These are phyloP conservation scores for Morpho helenor DNA, from an alignment of 2,888 invertebrate genomes.

Conservation along the genomic window DNA sequence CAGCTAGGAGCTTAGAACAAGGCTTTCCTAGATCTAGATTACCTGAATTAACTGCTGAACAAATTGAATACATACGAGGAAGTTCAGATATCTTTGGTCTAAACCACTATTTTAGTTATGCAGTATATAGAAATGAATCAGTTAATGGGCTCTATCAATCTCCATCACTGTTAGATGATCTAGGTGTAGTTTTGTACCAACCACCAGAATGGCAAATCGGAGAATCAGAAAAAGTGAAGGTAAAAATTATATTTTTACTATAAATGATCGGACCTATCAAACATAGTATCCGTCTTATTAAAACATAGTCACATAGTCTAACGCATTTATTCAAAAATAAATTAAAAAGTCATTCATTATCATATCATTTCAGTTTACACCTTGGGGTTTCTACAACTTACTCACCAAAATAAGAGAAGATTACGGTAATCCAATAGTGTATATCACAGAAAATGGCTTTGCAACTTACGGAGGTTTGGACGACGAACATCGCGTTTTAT, in stretches of 20 bases:
- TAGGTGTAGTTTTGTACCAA: slow-evolving; percentile 19
- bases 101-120: slow-evolving; percentile 80
- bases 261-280: no score
- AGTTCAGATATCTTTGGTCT: slow-evolving; percentile 62
- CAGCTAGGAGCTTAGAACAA: slow-evolving; percentile 68
- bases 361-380: slow-evolving; percentile 46
- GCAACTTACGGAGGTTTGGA: slow-evolving; percentile 39
- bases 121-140: slow-evolving; percentile 37
- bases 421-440: slow-evolving; percentile 73
- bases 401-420: slow-evolving; percentile 64
- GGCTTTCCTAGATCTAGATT: slow-evolving; percentile 59
- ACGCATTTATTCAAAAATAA: neutral
- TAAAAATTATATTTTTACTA: slow-evolving; percentile 10
- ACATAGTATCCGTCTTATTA: no score
- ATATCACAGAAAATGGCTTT: slow-evolving; percentile 78
- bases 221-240: slow-evolving; percentile 25
- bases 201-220: slow-evolving; percentile 22
- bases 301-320: no score
- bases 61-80: slow-evolving; percentile 47
- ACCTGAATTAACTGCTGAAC: slow-evolving; percentile 58
- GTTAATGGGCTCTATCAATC: slow-evolving; percentile 24
- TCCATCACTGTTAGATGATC: slow-evolving; percentile 38
- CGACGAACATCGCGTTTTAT: slow-evolving; percentile 58
- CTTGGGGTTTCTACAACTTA: slow-evolving; percentile 77
- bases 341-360: neutral